Base-by-base conservation (phyloP, 2,888 invertebrate species). In the Antheraea assamensis region DNA sequence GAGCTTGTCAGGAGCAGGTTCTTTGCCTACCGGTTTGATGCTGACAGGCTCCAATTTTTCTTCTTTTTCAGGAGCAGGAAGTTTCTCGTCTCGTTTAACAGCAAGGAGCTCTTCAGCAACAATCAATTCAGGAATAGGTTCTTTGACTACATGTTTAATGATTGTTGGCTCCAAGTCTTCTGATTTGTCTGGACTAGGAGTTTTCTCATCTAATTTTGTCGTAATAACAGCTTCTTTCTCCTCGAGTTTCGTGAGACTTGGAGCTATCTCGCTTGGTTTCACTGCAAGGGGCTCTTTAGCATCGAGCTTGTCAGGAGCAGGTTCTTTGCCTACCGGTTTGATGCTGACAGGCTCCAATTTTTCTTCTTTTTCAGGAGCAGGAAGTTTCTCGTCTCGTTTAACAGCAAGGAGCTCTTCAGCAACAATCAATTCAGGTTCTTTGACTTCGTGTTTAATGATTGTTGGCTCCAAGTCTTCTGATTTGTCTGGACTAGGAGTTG, bases 161-260 rank as follows among this genome's bases (percentile, higher is more conserved):
- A 68, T 2, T 17, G 68, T 73, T 1, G 71, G 52, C 3, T 5
- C 27, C 3, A 24, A 5, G 3, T 61, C 3, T 3, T 24, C 61
- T 61, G 7, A 3, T 27, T 61, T 61, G 2, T 24, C 61, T 24
- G 61, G 61, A 13, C 24, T 61, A 27, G 61, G 27, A 27, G n/a
- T 24, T 30, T 76, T 80, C 0, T 79, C 76, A 1, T 76, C 76
- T 4, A 58, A 58, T 21, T 75, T 52, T 7, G 21, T 15, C 13
- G n/a, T n/a, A 47, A 74, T 76, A 2, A 66, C 24, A 8, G 27
- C 27, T 31, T 52, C 68, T 42, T 75, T 77, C 0, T 76, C 71
- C 10, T 68, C 74, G 74, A 74, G 10, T 27, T 3, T 61, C 13
- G 24, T 15, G 3, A 8, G 61, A 61, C 61, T 61, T 3, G 61